Conservation (phyloP, 2,888 invertebrate genomes). For the Parnassius glacialis region DNA sequence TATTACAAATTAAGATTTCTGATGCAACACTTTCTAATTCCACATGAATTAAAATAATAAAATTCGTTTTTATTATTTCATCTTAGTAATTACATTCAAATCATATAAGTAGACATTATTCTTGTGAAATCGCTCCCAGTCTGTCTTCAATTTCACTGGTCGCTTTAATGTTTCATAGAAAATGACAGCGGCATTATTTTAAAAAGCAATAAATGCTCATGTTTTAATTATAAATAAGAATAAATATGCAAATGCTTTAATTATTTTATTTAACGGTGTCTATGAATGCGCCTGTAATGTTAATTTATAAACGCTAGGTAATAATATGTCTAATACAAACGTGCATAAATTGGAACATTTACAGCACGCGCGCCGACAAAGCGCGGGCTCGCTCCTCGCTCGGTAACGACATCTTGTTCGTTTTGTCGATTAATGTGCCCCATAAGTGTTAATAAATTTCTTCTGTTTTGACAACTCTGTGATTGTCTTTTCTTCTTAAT, state of each 20-base stretch:
- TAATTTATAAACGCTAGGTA: slow-evolving; percentile 40
- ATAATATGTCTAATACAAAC: slow-evolving; percentile 39
- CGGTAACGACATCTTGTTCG: slow-evolving; percentile 42
- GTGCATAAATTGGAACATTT: slow-evolving; percentile 41
- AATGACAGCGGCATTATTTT: slow-evolving; percentile 25
- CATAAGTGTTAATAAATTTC: slow-evolving; percentile 24
- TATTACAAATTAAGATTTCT: no score
- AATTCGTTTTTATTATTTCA: background rate
- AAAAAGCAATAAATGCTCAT: slow-evolving; percentile 27
- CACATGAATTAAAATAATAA: no score
- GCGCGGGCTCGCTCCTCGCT: slow-evolving; percentile 33
- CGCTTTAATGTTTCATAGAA: slow-evolving; percentile 18
- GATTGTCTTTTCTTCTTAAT: background rate
- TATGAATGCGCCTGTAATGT: slow-evolving; percentile 37
- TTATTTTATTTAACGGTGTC: slow-evolving; percentile 26
- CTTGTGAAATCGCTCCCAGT: slow-evolving; percentile 18
- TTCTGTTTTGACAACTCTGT: background rate
- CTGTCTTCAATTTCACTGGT: slow-evolving; percentile 20
- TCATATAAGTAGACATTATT: background rate
- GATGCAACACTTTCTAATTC: no score
- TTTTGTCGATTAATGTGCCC: slow-evolving; percentile 42
- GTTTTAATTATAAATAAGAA: slow-evolving; percentile 33
- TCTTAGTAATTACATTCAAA: background rate
- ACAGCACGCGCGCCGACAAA: slow-evolving; percentile 44
- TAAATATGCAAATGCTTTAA: slow-evolving; percentile 31